Conservation (phyloP, 2,113 vertebrate genomes). For the Gorsachius goisagi region DNA sequence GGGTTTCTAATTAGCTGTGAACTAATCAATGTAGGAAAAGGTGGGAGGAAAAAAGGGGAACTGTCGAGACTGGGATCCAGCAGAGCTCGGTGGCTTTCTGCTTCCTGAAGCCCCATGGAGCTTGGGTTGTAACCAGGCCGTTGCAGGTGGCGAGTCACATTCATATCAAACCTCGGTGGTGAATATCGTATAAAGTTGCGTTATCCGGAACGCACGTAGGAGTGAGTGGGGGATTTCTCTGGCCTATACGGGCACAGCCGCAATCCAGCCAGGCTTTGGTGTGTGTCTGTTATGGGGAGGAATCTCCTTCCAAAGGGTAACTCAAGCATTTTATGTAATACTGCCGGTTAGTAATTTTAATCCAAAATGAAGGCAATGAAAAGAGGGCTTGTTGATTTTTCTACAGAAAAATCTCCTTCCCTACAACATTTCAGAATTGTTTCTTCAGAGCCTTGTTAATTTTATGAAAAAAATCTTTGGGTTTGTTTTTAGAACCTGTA, state of each 20-base stretch:
- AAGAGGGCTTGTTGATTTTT: not conserved
- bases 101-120: not conserved
- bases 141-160: not conserved
- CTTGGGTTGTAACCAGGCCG: too few species aligned
- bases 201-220: too few species aligned
- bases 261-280: not conserved
- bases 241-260: rapidly evolving
- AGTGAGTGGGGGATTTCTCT: too few species aligned
- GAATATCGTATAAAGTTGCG: not conserved
- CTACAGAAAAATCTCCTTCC: not conserved
- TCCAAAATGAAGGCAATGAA: not conserved
- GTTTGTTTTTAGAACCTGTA: not conserved
- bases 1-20: not conserved
- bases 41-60: too few species aligned
- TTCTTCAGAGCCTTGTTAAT: not conserved
- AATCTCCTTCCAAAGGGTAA: not conserved
- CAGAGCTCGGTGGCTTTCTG: not conserved
- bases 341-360: not conserved
- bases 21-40: not conserved
- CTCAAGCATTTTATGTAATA: not conserved
- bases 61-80: not conserved
- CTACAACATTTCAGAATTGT: not conserved
- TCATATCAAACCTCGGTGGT: not conserved
- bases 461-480: not conserved
- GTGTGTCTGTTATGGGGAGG: rapidly evolving